Percentiles rank a stretch among this genome's conserved stretches.
Conservation (phyloP, 2,888 invertebrate species). For the Xylota segnis region DNA sequence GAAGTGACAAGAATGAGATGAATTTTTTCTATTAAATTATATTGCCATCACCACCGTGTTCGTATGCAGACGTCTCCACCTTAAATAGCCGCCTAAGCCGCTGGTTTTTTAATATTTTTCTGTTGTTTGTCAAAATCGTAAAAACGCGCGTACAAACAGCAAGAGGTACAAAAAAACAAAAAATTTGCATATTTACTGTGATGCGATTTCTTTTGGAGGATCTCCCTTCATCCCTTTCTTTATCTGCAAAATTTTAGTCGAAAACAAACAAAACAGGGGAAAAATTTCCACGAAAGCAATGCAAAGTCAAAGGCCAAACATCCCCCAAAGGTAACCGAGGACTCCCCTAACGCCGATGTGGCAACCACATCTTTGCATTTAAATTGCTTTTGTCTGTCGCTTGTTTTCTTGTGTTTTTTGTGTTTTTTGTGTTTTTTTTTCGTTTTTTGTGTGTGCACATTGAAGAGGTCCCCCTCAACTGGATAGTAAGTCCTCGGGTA, state of each 20-base stretch:
- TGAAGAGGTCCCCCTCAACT: conserved; percentile 35
- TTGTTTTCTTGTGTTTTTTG: conserved; percentile 36
- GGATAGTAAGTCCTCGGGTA: conserved; percentile 35
- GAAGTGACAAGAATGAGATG: not conserved
- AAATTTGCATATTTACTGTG: conserved; percentile 52
- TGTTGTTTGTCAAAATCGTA: conserved; percentile 43
- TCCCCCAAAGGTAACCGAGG: conserved; percentile 57
- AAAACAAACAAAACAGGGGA: conserved; percentile 17
- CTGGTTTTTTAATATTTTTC: conserved; percentile 6
- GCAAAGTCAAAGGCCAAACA: conserved; percentile 60
- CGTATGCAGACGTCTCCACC: not conserved
- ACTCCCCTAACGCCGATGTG: conserved; percentile 44
- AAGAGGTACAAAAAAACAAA: not conserved
- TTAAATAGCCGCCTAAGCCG: not conserved
- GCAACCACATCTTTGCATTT: conserved; percentile 69
- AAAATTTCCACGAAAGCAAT: conserved; percentile 13
- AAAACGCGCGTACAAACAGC: conserved; percentile 39
- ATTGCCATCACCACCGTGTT: not conserved
- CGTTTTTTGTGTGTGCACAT: conserved; percentile 3
- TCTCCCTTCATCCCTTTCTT: not conserved
- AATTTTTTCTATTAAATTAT: conserved; percentile 15
- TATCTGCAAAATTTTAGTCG: conserved; percentile 19
- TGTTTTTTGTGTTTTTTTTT: conserved; percentile 7
- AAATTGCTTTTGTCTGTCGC: conserved; percentile 68
- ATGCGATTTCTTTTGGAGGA: conserved; percentile 28